A percentile compares a stretch with the other conserved stretches of the same genome.
These are phyloP conservation scores for Sylvia atricapilla DNA, from an alignment of 2,113 vertebrate genomes.

Conservation along the genomic window DNA sequence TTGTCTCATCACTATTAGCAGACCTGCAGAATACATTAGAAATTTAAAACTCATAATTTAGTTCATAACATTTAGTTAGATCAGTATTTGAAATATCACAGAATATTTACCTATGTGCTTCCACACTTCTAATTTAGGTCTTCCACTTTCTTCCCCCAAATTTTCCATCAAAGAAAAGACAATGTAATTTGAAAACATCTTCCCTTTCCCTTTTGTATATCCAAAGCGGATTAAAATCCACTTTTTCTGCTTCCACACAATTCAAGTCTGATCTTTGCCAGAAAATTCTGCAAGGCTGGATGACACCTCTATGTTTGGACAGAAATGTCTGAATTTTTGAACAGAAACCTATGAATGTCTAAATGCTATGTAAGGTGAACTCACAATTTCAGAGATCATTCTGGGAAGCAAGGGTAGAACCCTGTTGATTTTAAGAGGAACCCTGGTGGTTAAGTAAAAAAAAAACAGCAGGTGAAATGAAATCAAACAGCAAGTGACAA, in stretches of 20 bases:
- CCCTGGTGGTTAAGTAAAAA: not conserved
- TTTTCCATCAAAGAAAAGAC: not conserved
- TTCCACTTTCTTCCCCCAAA: slow-evolving; percentile 13
- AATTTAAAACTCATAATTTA: slow-evolving; percentile 13
- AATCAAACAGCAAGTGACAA: not conserved
- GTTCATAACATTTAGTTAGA: not conserved
- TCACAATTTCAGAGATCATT: not conserved
- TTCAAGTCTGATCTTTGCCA: not conserved
- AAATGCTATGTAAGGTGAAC: rapidly evolving
- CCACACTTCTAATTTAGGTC: not conserved
- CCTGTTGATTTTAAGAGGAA: not conserved
- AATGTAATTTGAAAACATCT: not conserved
- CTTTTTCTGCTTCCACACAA: not conserved
- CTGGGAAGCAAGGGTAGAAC: not conserved
- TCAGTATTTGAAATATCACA: not conserved
- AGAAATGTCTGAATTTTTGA: not conserved
- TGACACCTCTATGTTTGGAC: not conserved
- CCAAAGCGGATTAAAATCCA: not conserved
- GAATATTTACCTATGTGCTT: slow-evolving; percentile 35
- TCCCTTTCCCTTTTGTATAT: not conserved
- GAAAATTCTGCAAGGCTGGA: not conserved
- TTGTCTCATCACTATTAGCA: slow-evolving; percentile 25
- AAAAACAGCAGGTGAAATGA: not conserved
- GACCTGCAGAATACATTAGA: slow-evolving; percentile 42
- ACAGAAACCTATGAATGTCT: not conserved